Evolutionary conservation across 2,797 vertebrate genomes (phyloP), one percentile per base, ranked within the genome.

Genomic region (Semaprochilodus insignis): DNA sequence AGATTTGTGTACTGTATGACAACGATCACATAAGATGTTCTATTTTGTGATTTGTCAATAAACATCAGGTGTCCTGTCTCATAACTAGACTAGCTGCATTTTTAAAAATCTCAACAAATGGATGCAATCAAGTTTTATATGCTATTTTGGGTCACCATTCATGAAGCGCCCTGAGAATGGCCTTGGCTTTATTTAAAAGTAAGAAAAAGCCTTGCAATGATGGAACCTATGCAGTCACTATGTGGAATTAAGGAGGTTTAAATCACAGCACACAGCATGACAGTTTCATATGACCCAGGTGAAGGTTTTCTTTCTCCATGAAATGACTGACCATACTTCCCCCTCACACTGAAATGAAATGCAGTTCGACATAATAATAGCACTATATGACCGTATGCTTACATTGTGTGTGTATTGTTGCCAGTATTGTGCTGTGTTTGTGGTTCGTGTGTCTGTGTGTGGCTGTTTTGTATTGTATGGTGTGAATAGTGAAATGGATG

Each of bases 401-500:
- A 84, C 82, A 85, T 89, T 89, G 91, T 89, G 84, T 73, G 66
- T 90, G 89, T 88, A 90, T 88, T 92, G 92, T 90, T 90, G 89
- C 89, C 91, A 87, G 81, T 70, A 65, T 23, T 31, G 44, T 79
- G 59, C 92, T 90, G 92, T 91, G 92, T 74, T 34, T 78, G 66
- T 77, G 86, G 92, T 92, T 92, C 94, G 93, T 92, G 91, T 81
- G 34, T 19, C 92, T 89, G 91, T 92, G 92, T 70, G 57, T 74
- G 74, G 65, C 21, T 77, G 69, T 93, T 90, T 69, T 69, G 51
- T 81, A 77, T 77, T 74, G 81, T 72, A 78, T 67, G 72, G 79
- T 73, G 71, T 69, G 81, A 85, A 88, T 82, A 88, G 81, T 75
- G 92, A 94, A 95, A 95, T 95, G 93, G 94, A 95, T 95, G 93